Percentiles rank a stretch among this genome's conserved stretches.
These are phyloP conservation scores for Toxotes lorentzi DNA, from an alignment of 2,797 vertebrate genomes.

Conservation along the genomic window DNA sequence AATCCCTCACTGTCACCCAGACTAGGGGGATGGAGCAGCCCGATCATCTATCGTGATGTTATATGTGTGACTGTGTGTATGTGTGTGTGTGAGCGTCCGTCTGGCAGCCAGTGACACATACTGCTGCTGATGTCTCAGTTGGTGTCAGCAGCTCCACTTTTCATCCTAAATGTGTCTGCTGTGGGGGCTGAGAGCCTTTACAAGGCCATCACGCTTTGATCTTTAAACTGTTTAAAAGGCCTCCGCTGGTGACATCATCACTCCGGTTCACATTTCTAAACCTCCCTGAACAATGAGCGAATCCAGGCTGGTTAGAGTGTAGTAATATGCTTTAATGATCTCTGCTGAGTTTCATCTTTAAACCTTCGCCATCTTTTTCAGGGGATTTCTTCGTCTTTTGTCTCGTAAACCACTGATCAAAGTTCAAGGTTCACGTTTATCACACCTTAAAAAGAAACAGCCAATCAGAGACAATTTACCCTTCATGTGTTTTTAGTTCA, in stretches of 20 bases:
- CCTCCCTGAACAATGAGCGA: not conserved
- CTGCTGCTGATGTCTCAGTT: conserved; percentile 78
- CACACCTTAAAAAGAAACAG: too few species aligned
- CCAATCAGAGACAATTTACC: not conserved
- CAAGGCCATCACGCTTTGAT: conserved; percentile 25
- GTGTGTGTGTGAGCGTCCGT: conserved; percentile 48
- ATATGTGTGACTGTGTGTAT: conserved; percentile 4
- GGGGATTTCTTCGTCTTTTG: not conserved
- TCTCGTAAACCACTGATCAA: not conserved
- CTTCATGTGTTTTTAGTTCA: too few species aligned
- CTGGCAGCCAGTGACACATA: conserved; percentile 64
- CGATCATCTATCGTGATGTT: conserved; percentile 64
- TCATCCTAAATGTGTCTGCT: conserved; percentile 74
- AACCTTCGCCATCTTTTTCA: not conserved
- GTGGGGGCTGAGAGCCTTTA: conserved; percentile 31
- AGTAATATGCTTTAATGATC: not conserved
- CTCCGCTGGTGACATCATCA: conserved; percentile 30
- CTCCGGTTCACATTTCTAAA: conserved; percentile 9
- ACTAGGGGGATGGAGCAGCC: conserved; percentile 45
- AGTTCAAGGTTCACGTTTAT: not conserved
- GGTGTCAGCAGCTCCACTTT: conserved; percentile 74
- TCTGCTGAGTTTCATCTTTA: not conserved
- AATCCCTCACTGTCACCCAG: conserved; percentile 67
- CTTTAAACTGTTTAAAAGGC: conserved; percentile 43
- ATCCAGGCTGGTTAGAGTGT: not conserved